Conservation (phyloP, 2,888 invertebrate genomes). For the Capitulum mitella region DNA sequence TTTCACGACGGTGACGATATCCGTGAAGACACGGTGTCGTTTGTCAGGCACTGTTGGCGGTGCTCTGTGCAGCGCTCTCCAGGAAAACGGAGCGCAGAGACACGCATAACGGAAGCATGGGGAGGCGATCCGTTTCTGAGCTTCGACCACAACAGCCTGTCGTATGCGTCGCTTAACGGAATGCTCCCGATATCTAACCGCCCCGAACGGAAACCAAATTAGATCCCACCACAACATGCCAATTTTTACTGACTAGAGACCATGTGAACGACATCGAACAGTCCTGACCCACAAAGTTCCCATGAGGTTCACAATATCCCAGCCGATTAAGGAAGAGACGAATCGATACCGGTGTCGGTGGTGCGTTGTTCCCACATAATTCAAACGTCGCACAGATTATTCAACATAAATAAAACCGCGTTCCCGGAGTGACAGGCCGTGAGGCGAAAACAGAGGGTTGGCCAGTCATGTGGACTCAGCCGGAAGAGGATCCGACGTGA, state of each 20-base stretch:
- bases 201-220: too few relatives aligned
- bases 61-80: too few relatives aligned
- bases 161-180: too few relatives aligned
- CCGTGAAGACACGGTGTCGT: too few relatives aligned
- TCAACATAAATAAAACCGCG: background rate
- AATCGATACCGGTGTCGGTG: background rate
- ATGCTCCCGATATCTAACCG: too few relatives aligned
- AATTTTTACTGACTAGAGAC: background rate
- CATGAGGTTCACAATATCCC: background rate
- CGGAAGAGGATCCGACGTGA: background rate
- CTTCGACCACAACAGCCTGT: too few relatives aligned
- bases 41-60: too few relatives aligned
- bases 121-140: too few relatives aligned
- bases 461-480: background rate
- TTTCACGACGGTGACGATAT: too few relatives aligned
- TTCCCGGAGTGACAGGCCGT: background rate
- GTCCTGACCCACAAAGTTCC: background rate
- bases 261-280: background rate
- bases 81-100: too few relatives aligned
- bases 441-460: background rate
- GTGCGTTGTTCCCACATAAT: background rate
- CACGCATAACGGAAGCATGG: too few relatives aligned
- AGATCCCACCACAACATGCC: background rate
- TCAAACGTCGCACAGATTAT: background rate
- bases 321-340: background rate